Percentiles rank a stretch among this genome's conserved stretches.
Evolutionary conservation across 2,888 invertebrate species (phyloP).

Genomic region (Shargacucullia verbasci): DNA sequence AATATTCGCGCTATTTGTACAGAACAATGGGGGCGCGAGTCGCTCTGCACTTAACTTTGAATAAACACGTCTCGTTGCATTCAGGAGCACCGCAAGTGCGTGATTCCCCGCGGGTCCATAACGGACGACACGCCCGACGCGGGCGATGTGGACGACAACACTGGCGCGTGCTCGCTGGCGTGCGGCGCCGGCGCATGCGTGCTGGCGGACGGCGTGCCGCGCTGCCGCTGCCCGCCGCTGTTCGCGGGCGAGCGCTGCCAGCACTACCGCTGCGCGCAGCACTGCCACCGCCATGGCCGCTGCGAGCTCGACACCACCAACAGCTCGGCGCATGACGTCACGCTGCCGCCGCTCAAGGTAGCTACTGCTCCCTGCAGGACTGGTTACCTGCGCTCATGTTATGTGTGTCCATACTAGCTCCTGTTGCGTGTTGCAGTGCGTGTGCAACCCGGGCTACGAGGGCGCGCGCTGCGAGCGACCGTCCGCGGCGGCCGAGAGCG

Average conservation of each 20-base stretch:
- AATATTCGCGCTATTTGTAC: too few species aligned
- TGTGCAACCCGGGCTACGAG: conserved; percentile 90
- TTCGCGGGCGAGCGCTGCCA: conserved; percentile 73
- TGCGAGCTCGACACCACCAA: conserved; percentile 54
- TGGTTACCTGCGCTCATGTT: too few species aligned
- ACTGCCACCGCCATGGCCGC: conserved; percentile 65
- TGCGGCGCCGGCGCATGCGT: conserved; percentile 88
- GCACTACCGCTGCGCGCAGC: conserved; percentile 66
- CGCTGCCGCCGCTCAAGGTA: conserved; percentile 86
- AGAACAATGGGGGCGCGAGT: too few species aligned
- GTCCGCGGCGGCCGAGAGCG: conserved; percentile 28
- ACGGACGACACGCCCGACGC: neutral
- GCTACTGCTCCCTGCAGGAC: too few species aligned
- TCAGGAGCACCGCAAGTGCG: conserved; percentile 67
- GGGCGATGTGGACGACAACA: neutral
- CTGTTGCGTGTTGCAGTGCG: conserved; percentile 83
- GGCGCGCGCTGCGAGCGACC: conserved; percentile 91
- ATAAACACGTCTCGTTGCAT: neutral
- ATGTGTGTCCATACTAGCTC: neutral
- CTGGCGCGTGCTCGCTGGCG: conserved; percentile 29
- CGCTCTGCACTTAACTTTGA: too few species aligned
- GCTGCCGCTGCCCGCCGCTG: conserved; percentile 55
- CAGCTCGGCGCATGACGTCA: conserved; percentile 11
- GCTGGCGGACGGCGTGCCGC: conserved; percentile 86
- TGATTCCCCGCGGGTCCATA: conserved; percentile 50